A percentile compares a stretch with the other conserved stretches of the same genome.
Conservation (phyloP, 2,888 invertebrate species). For the Dexiosoma caninum region DNA sequence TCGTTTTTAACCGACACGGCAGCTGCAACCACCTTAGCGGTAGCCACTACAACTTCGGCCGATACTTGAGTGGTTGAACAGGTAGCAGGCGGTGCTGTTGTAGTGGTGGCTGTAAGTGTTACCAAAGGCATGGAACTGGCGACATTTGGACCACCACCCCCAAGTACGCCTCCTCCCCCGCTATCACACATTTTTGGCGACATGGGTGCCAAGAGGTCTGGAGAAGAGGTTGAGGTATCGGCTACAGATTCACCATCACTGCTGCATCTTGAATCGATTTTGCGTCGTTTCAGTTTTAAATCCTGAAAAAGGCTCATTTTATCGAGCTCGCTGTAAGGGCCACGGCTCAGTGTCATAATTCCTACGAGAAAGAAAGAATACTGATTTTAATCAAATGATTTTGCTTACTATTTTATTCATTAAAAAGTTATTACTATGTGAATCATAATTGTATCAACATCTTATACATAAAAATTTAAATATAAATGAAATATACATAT, state of each 20-base stretch:
- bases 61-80: slow-evolving; percentile 62
- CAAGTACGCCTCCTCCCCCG: slow-evolving; percentile 65
- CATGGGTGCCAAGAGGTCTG: slow-evolving; percentile 89
- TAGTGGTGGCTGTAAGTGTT: slow-evolving; percentile 67
- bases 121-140: slow-evolving; percentile 66
- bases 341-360: slow-evolving; percentile 99
- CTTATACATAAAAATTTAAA: too few species aligned
- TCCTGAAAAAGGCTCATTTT: slow-evolving; percentile 99
- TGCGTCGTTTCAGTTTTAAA: slow-evolving; percentile 97
- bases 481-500: too few species aligned
- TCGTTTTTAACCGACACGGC: slow-evolving; percentile 58
- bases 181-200: slow-evolving; percentile 87
- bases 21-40: slow-evolving; percentile 64
- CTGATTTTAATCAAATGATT: background rate
- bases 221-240: slow-evolving; percentile 94
- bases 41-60: slow-evolving; percentile 62
- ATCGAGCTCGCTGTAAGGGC: slow-evolving; percentile 96
- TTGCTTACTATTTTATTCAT: too few species aligned
- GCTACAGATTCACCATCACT: slow-evolving; percentile 97
- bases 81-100: slow-evolving; percentile 65
- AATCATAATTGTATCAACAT: too few species aligned
- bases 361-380: slow-evolving; percentile 79
- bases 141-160: slow-evolving; percentile 49
- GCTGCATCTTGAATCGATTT: slow-evolving; percentile 97
- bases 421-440: too few species aligned